Evolutionary conservation across 35 echinoderm and acorn worm species (phyloP), one percentile per base, ranked within the genome.

Genomic region (Nesometra sesokonis): DNA sequence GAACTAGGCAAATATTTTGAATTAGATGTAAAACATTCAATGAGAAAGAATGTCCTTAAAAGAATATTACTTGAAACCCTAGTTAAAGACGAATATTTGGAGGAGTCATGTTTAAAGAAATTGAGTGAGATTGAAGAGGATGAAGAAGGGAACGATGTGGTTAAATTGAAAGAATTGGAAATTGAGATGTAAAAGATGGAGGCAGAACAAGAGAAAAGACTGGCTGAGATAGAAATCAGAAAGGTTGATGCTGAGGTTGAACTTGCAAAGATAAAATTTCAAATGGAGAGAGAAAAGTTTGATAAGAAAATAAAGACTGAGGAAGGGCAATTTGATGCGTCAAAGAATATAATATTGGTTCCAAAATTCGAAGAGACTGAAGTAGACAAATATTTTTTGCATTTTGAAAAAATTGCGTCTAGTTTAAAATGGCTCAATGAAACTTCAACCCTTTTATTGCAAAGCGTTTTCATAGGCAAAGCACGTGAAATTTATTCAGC

Each of bases 401-500:
- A 32, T 78, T 78, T 78, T 78, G 77, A 78, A 27, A 32, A 78
- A 27, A 78, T 78, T 78, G 77, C 77, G 27, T 5, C 4, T 27
- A 32, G 77, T 23, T 23, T 30, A 9, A 32, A 78, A 32, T 78
- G 77, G 77, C 77, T 23, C 8, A 82, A 33, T 4, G 11, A 33
- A 32, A 33, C 13, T 36, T 33, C 3, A n/a, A 9, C 32, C 11
- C 33, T 0, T 86, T 94, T n/a, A n/a, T n/a, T n/a, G n/a, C n/a
- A n/a, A n/a, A n/a, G n/a, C n/a, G n/a, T n/a, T n/a, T n/a, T n/a
- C 0, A 36, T 32, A 7, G 88, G 92, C 19, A 94, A 84, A 35
- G 92, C 89, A 0, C 85, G 82, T 4, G 92, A 90, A 46, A 80
- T 87, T 3, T 93, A 82, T 77, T 81, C 32, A 0, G 36, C 84